Conservation (phyloP, 2,797 vertebrate species). For the Gymnothorax javanicus region DNA sequence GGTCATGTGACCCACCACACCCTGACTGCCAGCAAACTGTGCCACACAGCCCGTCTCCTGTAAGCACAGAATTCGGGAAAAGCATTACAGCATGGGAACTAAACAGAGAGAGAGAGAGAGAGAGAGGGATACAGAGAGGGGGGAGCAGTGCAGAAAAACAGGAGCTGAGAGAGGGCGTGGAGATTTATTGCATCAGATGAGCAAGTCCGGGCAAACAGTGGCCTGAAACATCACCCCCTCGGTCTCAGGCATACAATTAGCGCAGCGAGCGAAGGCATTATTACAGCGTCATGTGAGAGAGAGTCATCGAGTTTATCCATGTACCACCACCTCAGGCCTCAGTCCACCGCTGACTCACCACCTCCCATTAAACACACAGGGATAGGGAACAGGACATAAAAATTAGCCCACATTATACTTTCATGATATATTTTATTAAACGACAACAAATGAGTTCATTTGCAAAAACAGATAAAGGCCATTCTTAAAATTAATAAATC, state of each 20-base stretch:
- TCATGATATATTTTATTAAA: no score
- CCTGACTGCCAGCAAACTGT: neutral
- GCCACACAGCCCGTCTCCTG: neutral
- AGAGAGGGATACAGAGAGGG: neutral
- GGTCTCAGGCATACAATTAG: slow-evolving; percentile 1
- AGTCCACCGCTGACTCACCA: neutral
- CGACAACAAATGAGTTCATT: no score
- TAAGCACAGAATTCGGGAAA: neutral
- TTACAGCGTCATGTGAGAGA: neutral
- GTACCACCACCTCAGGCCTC: neutral
- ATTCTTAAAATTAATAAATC: no score
- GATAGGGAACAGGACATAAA: neutral
- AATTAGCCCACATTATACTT: no score
- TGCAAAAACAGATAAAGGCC: no score
- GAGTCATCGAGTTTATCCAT: neutral
- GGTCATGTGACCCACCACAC: slow-evolving; percentile 57
- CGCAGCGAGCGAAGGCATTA: neutral
- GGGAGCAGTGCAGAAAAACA: neutral
- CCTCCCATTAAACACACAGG: neutral
- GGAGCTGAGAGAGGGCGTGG: neutral
- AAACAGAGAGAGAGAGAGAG: neutral
- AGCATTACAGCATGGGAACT: neutral
- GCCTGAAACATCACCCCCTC: slow-evolving; percentile 17
- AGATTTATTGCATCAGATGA: slow-evolving; percentile 16
- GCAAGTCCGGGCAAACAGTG: neutral